Evolutionary conservation across 2,797 vertebrate genomes (phyloP).

Genomic region (Linurgus olivaceus): DNA sequence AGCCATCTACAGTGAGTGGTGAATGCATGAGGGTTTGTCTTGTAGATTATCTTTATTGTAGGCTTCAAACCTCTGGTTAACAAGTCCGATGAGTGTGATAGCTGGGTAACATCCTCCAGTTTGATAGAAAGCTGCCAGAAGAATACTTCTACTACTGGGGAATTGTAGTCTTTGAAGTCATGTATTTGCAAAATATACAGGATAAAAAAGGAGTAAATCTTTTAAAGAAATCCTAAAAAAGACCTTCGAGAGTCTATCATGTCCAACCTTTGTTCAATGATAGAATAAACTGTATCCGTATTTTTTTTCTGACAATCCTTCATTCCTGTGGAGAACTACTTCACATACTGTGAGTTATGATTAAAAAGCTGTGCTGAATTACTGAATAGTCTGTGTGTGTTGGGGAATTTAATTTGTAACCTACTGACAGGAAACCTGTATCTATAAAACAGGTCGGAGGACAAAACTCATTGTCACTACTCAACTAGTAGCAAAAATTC

Average conservation of each 20-base stretch:
- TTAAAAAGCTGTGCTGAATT: slow-evolving; percentile 50
- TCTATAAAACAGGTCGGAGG: background rate
- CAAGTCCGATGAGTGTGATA: background rate
- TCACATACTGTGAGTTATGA: slow-evolving; percentile 61
- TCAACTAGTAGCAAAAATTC: background rate
- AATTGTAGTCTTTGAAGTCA: background rate
- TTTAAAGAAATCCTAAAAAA: background rate
- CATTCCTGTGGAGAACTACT: slow-evolving; percentile 23
- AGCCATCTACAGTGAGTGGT: background rate
- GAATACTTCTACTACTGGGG: background rate
- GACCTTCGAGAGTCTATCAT: background rate
- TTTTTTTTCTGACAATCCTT: background rate
- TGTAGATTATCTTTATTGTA: slow-evolving; percentile 15
- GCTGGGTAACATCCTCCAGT: background rate
- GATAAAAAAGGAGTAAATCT: background rate
- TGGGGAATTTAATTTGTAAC: slow-evolving; percentile 46
- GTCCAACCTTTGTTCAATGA: background rate
- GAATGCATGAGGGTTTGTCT: background rate
- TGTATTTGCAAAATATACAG: background rate
- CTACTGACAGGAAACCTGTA: background rate
- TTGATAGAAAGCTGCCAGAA: background rate
- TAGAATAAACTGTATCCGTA: background rate
- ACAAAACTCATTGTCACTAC: background rate
- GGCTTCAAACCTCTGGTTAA: slow-evolving; percentile 21
- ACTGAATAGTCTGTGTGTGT: background rate